A percentile compares a stretch with the other conserved stretches of the same genome.
These are phyloP conservation scores for Orthonevra nobilis DNA, from an alignment of 2,888 invertebrate genomes.

Conservation along the genomic window DNA sequence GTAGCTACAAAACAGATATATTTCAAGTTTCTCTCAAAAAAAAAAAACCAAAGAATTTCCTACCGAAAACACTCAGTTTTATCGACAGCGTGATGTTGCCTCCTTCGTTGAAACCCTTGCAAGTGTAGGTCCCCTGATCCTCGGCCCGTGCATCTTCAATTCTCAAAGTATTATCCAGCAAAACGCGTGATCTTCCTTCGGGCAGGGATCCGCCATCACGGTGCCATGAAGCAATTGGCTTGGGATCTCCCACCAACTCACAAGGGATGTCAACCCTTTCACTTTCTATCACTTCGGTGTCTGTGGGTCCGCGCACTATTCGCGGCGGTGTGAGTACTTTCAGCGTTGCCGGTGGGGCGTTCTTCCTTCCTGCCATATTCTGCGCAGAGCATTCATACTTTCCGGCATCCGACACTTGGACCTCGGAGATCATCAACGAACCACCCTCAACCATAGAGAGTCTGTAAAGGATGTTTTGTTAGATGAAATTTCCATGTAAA, in stretches of 20 bases:
- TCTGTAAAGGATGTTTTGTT: conserved; percentile 36
- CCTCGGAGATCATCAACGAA: conserved; percentile 73
- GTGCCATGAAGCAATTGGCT: conserved; percentile 72
- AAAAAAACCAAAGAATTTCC: too few relatives aligned
- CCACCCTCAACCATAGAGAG: conserved; percentile 73
- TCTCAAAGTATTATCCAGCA: conserved; percentile 73
- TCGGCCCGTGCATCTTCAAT: conserved; percentile 73
- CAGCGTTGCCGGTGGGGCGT: conserved; percentile 71
- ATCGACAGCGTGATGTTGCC: conserved; percentile 73
- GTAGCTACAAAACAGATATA: conserved; percentile 60
- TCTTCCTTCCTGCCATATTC: conserved; percentile 74
- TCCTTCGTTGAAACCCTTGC: conserved; percentile 73
- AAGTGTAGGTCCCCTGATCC: conserved; percentile 73
- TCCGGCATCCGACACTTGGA: conserved; percentile 73
- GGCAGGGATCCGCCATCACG: conserved; percentile 72
- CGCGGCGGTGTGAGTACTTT: conserved; percentile 73
- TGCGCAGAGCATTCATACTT: conserved; percentile 74
- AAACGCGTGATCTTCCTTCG: conserved; percentile 72
- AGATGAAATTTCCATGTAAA: not conserved
- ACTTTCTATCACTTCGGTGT: conserved; percentile 74
- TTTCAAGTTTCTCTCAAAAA: too few relatives aligned
- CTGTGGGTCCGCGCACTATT: conserved; percentile 72
- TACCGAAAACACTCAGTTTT: conserved; percentile 73
- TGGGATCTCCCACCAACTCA: conserved; percentile 72
- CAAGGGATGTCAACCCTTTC: conserved; percentile 74